Percentiles rank a stretch among this genome's conserved stretches.
phyloP scores from a whole-genome alignment of 2,888 invertebrate species.

The Caenorhabditis japonica region DNA sequence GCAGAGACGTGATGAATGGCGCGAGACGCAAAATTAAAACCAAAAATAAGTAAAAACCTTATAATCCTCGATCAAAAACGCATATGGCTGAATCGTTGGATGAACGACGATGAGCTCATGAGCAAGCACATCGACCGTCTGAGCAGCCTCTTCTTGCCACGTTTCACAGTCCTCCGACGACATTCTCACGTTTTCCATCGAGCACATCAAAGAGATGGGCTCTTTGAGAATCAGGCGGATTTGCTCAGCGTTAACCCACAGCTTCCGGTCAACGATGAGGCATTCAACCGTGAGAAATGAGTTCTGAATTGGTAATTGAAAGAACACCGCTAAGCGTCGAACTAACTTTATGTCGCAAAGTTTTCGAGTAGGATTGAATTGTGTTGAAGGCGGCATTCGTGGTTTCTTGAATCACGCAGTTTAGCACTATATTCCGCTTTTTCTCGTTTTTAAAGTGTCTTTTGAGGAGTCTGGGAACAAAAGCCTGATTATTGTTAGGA shows the following conservation, averaged over 20 bases:
- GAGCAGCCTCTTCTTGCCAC: conserved; percentile 48
- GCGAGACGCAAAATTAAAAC: too few relatives aligned
- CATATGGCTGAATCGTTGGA: conserved; percentile 28
- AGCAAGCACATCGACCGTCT: conserved; percentile 33
- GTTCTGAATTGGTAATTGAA: too few relatives aligned
- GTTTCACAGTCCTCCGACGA: conserved; percentile 43
- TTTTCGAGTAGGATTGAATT: conserved; percentile 49
- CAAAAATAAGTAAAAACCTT: conserved; percentile 8
- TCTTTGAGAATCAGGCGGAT: conserved; percentile 41
- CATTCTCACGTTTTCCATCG: conserved; percentile 48
- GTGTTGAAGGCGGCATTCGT: conserved; percentile 57
- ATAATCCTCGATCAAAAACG: conserved; percentile 49
- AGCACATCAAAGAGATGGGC: conserved; percentile 33
- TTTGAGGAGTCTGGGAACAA: conserved; percentile 44
- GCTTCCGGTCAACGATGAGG: conserved; percentile 34
- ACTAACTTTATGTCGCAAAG: conserved; percentile 21
- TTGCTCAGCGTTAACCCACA: conserved; percentile 48
- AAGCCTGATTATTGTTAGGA: too few relatives aligned
- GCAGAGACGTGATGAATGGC: too few relatives aligned
- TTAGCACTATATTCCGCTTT: conserved; percentile 53
- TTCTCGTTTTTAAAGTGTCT: conserved; percentile 47
- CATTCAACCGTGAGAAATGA: conserved; percentile 43
- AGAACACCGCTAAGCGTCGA: too few relatives aligned
- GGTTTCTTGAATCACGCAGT: conserved; percentile 56
- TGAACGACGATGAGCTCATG: conserved; percentile 39